Conservation (phyloP, 2,797 vertebrate genomes). For the Strix occidentalis region DNA sequence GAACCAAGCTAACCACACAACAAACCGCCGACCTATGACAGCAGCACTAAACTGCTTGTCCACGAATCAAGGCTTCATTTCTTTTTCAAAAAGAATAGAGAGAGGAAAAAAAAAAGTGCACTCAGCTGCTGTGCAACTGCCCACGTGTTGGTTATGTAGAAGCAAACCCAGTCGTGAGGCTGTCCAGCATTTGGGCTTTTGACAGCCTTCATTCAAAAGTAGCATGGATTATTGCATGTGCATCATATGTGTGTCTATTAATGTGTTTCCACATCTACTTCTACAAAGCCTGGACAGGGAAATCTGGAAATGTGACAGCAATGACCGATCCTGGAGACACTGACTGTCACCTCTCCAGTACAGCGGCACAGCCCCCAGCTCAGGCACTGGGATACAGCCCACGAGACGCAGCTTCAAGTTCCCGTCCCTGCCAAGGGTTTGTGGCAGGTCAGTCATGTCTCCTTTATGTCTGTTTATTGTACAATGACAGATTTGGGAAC, state of each 20-base stretch:
- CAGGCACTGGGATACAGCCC: background rate
- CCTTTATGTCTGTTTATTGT: background rate
- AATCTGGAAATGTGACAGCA: background rate
- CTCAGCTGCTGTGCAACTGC: background rate
- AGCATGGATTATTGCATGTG: rapidly evolving
- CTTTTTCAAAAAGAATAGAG: background rate
- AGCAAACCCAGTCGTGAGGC: background rate
- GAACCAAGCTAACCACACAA: conserved; percentile 64
- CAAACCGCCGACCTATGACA: conserved; percentile 42
- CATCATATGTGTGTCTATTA: rapidly evolving
- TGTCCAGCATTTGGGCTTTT: background rate
- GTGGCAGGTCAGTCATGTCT: background rate
- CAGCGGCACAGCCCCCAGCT: background rate
- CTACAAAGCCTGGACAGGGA: background rate
- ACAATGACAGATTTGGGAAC: background rate
- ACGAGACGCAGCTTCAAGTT: background rate
- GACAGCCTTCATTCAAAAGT: background rate
- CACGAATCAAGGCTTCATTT: background rate
- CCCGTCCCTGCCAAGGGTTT: background rate
- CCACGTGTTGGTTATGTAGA: rapidly evolving
- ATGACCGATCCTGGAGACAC: background rate
- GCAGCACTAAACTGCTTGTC: background rate
- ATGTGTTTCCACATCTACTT: background rate
- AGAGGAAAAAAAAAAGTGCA: rapidly evolving
- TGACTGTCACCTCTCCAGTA: rapidly evolving